Conservation (phyloP, 2,888 invertebrate genomes). For the Drosophila colorata region DNA sequence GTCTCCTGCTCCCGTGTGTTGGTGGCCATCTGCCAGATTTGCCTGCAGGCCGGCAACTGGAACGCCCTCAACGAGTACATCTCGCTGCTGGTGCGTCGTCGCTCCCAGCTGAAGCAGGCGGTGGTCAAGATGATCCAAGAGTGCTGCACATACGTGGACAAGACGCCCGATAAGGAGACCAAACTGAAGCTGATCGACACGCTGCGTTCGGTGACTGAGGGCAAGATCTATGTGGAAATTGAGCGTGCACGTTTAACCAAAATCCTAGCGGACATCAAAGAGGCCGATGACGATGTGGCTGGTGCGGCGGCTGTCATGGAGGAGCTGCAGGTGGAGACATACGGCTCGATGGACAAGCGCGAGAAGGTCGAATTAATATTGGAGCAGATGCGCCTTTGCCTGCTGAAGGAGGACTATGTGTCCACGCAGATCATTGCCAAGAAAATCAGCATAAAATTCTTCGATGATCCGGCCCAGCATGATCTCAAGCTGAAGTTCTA, state of each 20-base stretch:
- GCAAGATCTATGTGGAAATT: conserved; percentile 99
- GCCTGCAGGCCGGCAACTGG: conserved; percentile 96
- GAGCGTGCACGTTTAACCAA: conserved; percentile 98
- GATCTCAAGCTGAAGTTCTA: conserved; percentile 85
- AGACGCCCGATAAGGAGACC: conserved; percentile 95
- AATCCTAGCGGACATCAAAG: conserved; percentile 93
- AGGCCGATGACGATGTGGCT: conserved; percentile 92
- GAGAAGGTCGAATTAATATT: conserved; percentile 96
- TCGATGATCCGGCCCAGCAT: conserved; percentile 90
- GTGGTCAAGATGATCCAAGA: conserved; percentile 99
- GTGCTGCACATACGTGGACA: conserved; percentile 96
- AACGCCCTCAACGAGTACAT: conserved; percentile 97
- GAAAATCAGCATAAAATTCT: conserved; percentile 98
- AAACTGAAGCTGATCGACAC: conserved; percentile 98
- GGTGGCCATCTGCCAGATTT: conserved; percentile 96
- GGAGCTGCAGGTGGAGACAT: conserved; percentile 96
- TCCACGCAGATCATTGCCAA: conserved; percentile 99
- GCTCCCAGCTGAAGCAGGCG: conserved; percentile 97
- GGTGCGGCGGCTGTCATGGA: conserved; percentile 98
- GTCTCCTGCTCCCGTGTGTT: conserved; percentile 96
- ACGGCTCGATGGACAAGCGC: conserved; percentile 98
- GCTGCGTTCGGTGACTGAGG: conserved; percentile 96
- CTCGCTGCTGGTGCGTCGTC: conserved; percentile 94
- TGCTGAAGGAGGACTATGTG: conserved; percentile 97
- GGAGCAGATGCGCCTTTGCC: conserved; percentile 99